Evolutionary conservation across 2,113 vertebrate genomes (phyloP).

Genomic region (Tamias sibiricus): DNA sequence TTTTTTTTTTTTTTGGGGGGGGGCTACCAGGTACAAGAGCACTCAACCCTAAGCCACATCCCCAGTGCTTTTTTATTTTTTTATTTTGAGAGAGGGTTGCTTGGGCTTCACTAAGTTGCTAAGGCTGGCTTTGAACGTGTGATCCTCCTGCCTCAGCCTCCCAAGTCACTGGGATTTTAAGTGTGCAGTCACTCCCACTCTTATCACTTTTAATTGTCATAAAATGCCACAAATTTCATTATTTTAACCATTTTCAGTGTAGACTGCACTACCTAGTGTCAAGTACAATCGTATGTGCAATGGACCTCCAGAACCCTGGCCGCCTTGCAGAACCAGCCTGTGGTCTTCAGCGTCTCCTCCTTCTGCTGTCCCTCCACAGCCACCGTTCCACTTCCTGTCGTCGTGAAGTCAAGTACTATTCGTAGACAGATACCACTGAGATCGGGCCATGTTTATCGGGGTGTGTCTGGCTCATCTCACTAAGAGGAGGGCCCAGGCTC

Average conservation of each 20-base stretch:
- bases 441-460: too few relatives aligned
- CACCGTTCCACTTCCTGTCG: background rate
- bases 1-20: too few relatives aligned
- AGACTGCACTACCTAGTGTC: too few relatives aligned
- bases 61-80: too few relatives aligned
- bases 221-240: background rate
- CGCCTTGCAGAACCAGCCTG: background rate
- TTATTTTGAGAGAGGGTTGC: too few relatives aligned
- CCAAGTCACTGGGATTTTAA: too few relatives aligned
- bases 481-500: background rate
- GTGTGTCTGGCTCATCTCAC: background rate
- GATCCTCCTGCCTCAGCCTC: too few relatives aligned
- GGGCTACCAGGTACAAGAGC: background rate
- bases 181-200: background rate
- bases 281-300: background rate
- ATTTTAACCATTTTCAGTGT: background rate
- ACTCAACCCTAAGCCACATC: too few relatives aligned
- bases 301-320: background rate
- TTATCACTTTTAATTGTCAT: background rate
- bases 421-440: background rate
- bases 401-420: background rate
- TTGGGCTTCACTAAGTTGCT: too few relatives aligned
- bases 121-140: too few relatives aligned
- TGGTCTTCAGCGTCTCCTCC: fast-evolving
- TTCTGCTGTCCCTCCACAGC: background rate